These are phyloP conservation scores for Eumeta japonica DNA, from an alignment of 1,140 invertebrate species.

Conservation along the genomic window DNA sequence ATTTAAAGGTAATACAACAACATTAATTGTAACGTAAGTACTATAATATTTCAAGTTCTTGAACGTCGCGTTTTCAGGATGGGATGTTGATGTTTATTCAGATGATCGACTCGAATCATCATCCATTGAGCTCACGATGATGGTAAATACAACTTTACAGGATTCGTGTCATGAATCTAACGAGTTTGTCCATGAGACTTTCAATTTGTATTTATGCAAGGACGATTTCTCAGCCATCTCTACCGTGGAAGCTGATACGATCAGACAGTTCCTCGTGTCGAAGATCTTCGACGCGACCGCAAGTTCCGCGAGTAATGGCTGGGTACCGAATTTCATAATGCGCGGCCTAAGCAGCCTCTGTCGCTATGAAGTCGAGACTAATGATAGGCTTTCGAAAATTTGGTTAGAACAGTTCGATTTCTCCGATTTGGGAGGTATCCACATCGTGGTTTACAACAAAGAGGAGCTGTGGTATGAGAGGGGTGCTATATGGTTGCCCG, in stretches of 20 bases:
- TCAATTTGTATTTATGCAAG: conserved; percentile 37
- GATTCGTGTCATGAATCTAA: no score
- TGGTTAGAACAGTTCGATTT: conserved; percentile 41
- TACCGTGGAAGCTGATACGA: conserved; percentile 18
- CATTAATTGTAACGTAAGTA: no score
- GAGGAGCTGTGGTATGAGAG: conserved; percentile 44
- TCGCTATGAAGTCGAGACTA: conserved; percentile 31
- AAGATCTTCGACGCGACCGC: conserved; percentile 26
- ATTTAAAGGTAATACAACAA: no score
- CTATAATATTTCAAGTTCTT: no score
- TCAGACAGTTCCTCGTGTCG: conserved; percentile 31
- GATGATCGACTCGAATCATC: no score
- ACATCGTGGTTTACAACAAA: conserved; percentile 35
- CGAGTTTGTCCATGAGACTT: no score
- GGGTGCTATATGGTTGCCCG: conserved; percentile 46
- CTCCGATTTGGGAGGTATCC: conserved; percentile 22
- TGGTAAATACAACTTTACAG: no score
- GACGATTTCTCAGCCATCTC: conserved; percentile 33
- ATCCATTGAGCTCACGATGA: no score
- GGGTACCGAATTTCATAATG: conserved; percentile 39
- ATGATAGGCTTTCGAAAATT: conserved; percentile 24
- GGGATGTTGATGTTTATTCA: no score
- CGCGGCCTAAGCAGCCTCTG: conserved; percentile 29
- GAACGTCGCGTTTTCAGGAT: no score
- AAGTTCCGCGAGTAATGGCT: conserved; percentile 14